Evolutionary conservation across 2,888 invertebrate genomes (phyloP).

Genomic region (Callimorpha dominula): DNA sequence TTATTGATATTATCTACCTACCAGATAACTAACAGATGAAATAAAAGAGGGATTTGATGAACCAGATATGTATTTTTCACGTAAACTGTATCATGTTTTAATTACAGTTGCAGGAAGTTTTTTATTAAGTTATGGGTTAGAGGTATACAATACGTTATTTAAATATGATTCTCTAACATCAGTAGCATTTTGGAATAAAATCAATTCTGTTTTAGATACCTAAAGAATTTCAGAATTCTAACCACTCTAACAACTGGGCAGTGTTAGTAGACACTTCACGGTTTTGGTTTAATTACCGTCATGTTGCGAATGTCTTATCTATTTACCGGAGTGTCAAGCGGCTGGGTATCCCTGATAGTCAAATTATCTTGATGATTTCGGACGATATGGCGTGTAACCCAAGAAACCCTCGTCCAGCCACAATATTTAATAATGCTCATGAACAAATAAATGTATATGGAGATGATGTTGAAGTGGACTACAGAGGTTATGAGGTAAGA

Average conservation of each 20-base stretch:
- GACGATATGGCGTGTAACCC: slow-evolving; percentile 99
- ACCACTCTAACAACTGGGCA: slow-evolving; percentile 99
- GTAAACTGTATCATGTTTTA: slow-evolving; percentile 16
- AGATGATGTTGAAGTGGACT: slow-evolving; percentile 99
- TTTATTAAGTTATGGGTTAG: slow-evolving; percentile 31
- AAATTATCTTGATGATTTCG: slow-evolving; percentile 99
- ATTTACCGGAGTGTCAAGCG: slow-evolving; percentile 99
- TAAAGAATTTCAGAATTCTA: slow-evolving; percentile 87
- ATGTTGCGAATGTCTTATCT: slow-evolving; percentile 99
- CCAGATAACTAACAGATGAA: too few species aligned
- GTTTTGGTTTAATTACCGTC: slow-evolving; percentile 99
- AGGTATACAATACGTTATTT: slow-evolving; percentile 26
- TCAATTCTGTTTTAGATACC: slow-evolving; percentile 72
- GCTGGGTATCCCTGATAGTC: slow-evolving; percentile 99
- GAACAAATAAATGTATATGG: slow-evolving; percentile 99
- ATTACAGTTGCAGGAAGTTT: slow-evolving; percentile 24
- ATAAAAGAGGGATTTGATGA: not conserved
- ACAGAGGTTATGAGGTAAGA: slow-evolving; percentile 95
- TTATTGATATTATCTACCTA: too few species aligned
- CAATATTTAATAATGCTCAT: slow-evolving; percentile 99
- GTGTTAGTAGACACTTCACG: slow-evolving; percentile 99
- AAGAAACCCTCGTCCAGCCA: slow-evolving; percentile 98
- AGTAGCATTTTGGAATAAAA: not conserved
- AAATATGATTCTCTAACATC: not conserved
- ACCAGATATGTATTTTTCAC: slow-evolving; percentile 28